phyloP scores from a whole-genome alignment of 2,113 vertebrate species.

The Nannospalax galili region DNA sequence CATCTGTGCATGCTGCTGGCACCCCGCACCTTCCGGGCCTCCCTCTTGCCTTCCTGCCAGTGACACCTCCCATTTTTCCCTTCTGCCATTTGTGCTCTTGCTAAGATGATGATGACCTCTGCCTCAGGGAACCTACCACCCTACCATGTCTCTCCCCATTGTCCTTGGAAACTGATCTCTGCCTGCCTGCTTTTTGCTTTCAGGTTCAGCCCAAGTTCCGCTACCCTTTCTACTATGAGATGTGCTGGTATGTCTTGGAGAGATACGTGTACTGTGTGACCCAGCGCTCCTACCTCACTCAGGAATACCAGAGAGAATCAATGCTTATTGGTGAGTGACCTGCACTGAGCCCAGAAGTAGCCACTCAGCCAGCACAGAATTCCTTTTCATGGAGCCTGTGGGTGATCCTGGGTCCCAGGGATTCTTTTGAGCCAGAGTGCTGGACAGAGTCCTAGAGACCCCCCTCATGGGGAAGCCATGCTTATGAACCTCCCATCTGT shows the following conservation, averaged over 20 bases:
- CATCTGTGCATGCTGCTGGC: slow-evolving; percentile 83
- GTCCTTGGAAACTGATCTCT: slow-evolving; percentile 56
- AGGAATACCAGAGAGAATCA: slow-evolving; percentile 90
- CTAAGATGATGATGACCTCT: slow-evolving; percentile 76
- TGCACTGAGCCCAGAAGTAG: rapidly evolving
- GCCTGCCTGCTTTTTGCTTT: slow-evolving; percentile 37
- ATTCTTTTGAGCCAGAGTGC: neutral
- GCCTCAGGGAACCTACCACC: neutral
- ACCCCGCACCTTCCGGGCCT: slow-evolving; percentile 70
- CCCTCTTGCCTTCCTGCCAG: slow-evolving; percentile 71
- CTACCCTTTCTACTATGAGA: slow-evolving; percentile 99
- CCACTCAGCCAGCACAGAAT: neutral
- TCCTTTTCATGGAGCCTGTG: neutral
- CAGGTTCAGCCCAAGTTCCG: slow-evolving; percentile 98
- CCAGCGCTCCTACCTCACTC: slow-evolving; percentile 93
- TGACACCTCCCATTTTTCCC: slow-evolving; percentile 54
- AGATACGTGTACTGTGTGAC: slow-evolving; percentile 96
- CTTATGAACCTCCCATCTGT: neutral
- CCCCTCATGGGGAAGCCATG: neutral
- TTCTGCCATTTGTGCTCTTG: slow-evolving; percentile 77
- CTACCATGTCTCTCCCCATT: neutral
- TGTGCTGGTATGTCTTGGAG: slow-evolving; percentile 99
- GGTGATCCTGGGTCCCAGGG: neutral
- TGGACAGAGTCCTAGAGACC: neutral
- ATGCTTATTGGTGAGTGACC: slow-evolving; percentile 90